phyloP scores from a whole-genome alignment of 2,888 invertebrate species.

The Uropetala carovei region DNA sequence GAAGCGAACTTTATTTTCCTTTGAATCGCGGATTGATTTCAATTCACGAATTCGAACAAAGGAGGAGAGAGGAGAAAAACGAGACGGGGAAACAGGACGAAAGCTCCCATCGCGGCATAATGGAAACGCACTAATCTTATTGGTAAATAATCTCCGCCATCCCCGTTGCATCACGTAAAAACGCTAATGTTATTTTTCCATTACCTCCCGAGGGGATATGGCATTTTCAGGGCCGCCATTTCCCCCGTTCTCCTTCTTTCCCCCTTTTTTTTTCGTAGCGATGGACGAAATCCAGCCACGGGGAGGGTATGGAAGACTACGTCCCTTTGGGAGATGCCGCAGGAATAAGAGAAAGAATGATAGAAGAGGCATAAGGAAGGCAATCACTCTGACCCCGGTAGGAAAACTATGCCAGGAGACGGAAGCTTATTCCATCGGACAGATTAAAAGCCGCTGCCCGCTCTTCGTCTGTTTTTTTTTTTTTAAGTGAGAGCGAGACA shows the following conservation, averaged over 20 bases:
- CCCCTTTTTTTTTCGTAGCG: too few species aligned
- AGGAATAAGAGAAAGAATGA: not conserved
- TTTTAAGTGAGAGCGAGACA: too few species aligned
- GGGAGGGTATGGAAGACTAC: not conserved
- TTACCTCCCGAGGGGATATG: not conserved
- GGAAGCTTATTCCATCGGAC: conserved; percentile 39
- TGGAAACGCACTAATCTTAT: not conserved
- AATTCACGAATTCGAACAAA: not conserved
- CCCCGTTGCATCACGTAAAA: conserved; percentile 30
- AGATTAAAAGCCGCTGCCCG: conserved; percentile 34
- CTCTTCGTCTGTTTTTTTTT: not conserved
- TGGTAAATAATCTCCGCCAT: not conserved
- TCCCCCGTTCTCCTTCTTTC: too few species aligned
- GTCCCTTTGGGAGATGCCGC: not conserved
- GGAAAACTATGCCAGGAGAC: not conserved
- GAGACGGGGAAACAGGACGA: not conserved
- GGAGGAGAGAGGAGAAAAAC: not conserved
- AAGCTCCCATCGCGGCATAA: not conserved
- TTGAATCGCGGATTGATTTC: not conserved
- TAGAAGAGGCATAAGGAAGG: not conserved
- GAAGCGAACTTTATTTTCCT: not conserved
- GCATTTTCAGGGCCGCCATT: not conserved
- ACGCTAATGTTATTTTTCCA: conserved; percentile 40
- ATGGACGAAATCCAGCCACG: not conserved
- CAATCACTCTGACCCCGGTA: conserved; percentile 28